Evolutionary conservation across 1,140 invertebrate species (phyloP).

Genomic region (Drosophila punjabiensis): DNA sequence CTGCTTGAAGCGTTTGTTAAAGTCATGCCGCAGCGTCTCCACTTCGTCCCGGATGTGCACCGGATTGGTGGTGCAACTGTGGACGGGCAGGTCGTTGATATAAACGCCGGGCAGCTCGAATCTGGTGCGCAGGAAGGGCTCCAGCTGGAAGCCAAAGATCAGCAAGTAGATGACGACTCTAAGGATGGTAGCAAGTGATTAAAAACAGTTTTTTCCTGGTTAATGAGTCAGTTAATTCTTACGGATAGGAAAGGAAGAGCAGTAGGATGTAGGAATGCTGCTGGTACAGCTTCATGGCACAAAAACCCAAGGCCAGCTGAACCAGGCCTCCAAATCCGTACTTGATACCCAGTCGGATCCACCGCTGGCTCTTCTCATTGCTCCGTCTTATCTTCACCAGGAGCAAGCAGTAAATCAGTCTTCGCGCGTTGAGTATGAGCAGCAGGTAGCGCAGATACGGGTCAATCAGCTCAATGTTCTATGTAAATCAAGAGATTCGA

Average conservation of each 20-base stretch:
- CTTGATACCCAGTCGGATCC: conserved; percentile 51
- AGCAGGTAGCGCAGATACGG: conserved; percentile 94
- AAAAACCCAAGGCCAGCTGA: conserved; percentile 86
- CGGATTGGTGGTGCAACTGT: conserved; percentile 90
- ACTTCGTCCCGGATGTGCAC: conserved; percentile 93
- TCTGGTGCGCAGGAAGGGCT: conserved; percentile 90
- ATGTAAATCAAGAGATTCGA: conserved; percentile 85
- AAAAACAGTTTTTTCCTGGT: neutral
- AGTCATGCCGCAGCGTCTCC: conserved; percentile 93
- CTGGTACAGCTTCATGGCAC: conserved; percentile 85
- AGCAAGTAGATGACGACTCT: conserved; percentile 92
- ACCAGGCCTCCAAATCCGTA: conserved; percentile 66
- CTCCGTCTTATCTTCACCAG: conserved; percentile 40
- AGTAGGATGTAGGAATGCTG: conserved; percentile 66
- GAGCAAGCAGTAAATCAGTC: conserved; percentile 89
- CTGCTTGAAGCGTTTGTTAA: conserved; percentile 95
- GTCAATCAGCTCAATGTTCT: conserved; percentile 98
- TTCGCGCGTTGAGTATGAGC: conserved; percentile 90
- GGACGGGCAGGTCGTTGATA: conserved; percentile 86
- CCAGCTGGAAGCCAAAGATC: conserved; percentile 91
- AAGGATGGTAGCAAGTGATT: neutral
- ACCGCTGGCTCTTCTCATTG: conserved; percentile 33
- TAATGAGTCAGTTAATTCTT: conserved; percentile 85
- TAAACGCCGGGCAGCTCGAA: conserved; percentile 84
- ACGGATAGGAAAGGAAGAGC: conserved; percentile 93